Evolutionary conservation across 2,888 invertebrate genomes (phyloP).

Genomic region (Nephrotoma guestfalica): DNA sequence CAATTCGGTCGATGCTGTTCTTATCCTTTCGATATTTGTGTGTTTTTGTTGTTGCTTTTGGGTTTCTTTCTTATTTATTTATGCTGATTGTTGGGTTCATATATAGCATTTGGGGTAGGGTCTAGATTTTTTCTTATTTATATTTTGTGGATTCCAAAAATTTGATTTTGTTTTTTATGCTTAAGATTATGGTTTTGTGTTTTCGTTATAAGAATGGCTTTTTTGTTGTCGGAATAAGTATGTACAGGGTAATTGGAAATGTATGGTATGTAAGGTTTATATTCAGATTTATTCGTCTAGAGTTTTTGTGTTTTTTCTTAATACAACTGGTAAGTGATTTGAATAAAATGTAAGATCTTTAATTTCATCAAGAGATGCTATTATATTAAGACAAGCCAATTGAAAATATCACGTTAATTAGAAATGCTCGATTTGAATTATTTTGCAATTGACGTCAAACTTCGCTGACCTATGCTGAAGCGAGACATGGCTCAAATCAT

Average conservation of each 20-base stretch:
- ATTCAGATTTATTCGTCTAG: neutral
- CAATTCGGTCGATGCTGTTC: neutral
- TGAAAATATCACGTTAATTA: neutral
- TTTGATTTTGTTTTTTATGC: neutral
- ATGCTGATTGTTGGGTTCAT: neutral
- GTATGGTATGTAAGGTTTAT: neutral
- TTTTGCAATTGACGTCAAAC: neutral
- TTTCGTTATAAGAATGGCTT: neutral
- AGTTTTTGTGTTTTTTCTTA: neutral
- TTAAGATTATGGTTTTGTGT: neutral
- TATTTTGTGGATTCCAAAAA: neutral
- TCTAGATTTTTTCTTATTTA: neutral
- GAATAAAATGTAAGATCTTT: too few species aligned
- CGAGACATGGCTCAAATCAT: neutral
- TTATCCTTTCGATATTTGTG: neutral
- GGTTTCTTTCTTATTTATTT: neutral
- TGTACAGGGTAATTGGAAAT: neutral
- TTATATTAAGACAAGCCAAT: too few species aligned
- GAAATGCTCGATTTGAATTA: neutral
- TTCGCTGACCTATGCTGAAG: neutral
- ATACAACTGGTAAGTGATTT: too few species aligned
- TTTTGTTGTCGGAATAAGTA: neutral
- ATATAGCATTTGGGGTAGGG: neutral
- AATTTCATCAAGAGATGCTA: too few species aligned
- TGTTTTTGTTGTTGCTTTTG: neutral